Conservation (phyloP, 2,888 invertebrate genomes). For the Drosophila rubida region DNA sequence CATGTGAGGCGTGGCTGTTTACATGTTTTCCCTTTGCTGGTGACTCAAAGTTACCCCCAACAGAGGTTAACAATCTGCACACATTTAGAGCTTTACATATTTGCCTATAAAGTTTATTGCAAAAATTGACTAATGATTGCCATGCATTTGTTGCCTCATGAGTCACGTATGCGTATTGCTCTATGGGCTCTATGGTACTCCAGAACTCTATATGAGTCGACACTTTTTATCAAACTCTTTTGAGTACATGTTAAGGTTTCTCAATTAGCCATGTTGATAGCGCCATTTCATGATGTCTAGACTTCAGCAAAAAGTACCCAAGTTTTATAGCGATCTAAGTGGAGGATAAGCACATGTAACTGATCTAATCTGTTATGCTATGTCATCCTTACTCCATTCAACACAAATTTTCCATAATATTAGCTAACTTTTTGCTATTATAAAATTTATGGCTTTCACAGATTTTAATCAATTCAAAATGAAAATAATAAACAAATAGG, state of each 20-base stretch:
- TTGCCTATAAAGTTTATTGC: constrained; percentile 8
- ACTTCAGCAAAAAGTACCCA: constrained; percentile 16
- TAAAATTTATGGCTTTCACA: background rate
- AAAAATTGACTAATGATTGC: constrained; percentile 24
- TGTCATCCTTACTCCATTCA: background rate
- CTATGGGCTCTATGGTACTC: constrained; percentile 22
- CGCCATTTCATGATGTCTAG: background rate
- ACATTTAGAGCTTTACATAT: constrained; percentile 6
- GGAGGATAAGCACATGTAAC: constrained; percentile 6
- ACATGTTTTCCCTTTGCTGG: constrained; percentile 6
- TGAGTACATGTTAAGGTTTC: constrained; percentile 46
- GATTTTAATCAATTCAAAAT: background rate
- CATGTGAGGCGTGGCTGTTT: constrained; percentile 20
- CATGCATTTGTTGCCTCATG: constrained; percentile 13
- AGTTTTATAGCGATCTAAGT: constrained; percentile 9
- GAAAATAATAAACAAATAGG: background rate
- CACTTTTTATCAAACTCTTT: constrained; percentile 34
- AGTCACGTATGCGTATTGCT: constrained; percentile 24
- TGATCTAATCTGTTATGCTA: background rate
- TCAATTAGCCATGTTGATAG: constrained; percentile 42
- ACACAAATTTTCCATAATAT: constrained; percentile 4
- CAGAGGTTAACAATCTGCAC: constrained; percentile 17
- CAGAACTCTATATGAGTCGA: constrained; percentile 35
- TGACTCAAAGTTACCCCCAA: constrained; percentile 22
- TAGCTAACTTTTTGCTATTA: background rate